phyloP scores from a whole-genome alignment of 2,797 vertebrate species.

The Varecia variegata region DNA sequence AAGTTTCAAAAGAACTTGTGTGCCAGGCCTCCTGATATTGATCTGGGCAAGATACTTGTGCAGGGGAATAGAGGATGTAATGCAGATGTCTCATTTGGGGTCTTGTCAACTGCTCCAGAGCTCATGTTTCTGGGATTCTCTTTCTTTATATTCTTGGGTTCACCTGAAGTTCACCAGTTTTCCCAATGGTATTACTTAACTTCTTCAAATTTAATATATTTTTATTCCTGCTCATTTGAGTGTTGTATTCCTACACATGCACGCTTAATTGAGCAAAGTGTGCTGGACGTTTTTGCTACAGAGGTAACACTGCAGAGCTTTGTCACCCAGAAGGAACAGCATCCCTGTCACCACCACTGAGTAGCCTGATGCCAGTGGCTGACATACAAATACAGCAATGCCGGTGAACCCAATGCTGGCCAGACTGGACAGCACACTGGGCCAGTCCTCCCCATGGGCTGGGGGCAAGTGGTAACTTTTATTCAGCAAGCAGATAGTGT shows the following conservation, averaged over 20 bases:
- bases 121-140: slow-evolving; percentile 76
- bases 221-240: slow-evolving; percentile 74
- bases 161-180: slow-evolving; percentile 77
- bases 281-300: slow-evolving; percentile 60
- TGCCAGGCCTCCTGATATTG: slow-evolving; percentile 21
- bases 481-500: slow-evolving; percentile 76
- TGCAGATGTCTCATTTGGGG: slow-evolving; percentile 17
- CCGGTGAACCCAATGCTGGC: slow-evolving; percentile 61
- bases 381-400: slow-evolving; percentile 55
- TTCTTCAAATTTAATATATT: slow-evolving; percentile 72
- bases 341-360: neutral
- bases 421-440: slow-evolving; percentile 22
- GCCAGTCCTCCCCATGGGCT: slow-evolving; percentile 40
- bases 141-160: slow-evolving; percentile 73
- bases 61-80: slow-evolving; percentile 35
- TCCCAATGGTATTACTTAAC: slow-evolving; percentile 68
- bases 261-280: slow-evolving; percentile 69
- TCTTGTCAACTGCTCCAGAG: neutral
- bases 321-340: slow-evolving; percentile 54
- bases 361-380: neutral
- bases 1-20: slow-evolving; percentile 47
- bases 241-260: slow-evolving; percentile 70
- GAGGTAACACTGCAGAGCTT: neutral
- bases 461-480: slow-evolving; percentile 71
- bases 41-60: neutral